A percentile compares a stretch with the other conserved stretches of the same genome.
These are phyloP conservation scores for Anguilla obscura DNA, from an alignment of 2,797 vertebrate genomes.

Conservation along the genomic window DNA sequence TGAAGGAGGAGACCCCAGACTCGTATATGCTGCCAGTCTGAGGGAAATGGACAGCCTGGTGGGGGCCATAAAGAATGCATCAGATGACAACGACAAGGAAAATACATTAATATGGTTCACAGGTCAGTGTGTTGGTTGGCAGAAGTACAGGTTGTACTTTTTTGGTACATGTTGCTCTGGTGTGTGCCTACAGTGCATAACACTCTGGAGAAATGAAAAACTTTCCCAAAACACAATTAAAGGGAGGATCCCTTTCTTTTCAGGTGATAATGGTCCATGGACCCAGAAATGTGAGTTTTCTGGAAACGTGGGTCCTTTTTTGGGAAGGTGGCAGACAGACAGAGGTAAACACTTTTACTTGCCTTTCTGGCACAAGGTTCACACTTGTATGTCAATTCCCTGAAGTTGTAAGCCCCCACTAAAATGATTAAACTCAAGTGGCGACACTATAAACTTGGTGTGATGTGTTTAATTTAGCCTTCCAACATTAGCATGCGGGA, in stretches of 20 bases:
- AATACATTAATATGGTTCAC: slow-evolving; percentile 92
- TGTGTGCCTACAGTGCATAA: not conserved
- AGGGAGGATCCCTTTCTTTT: slow-evolving; percentile 38
- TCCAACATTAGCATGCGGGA: not conserved
- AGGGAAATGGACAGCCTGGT: slow-evolving; percentile 87
- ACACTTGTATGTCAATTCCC: not conserved
- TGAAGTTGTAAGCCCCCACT: not conserved
- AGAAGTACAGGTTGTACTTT: not conserved
- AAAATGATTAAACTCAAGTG: not conserved
- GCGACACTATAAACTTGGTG: not conserved
- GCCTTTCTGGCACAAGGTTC: not conserved
- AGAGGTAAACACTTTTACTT: slow-evolving; percentile 71
- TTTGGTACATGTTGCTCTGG: not conserved
- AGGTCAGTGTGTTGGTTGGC: slow-evolving; percentile 63
- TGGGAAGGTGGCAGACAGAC: slow-evolving; percentile 85
- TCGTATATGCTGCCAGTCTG: slow-evolving; percentile 73
- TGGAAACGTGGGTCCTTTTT: slow-evolving; percentile 82
- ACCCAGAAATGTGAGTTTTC: slow-evolving; percentile 91
- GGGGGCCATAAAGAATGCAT: slow-evolving; percentile 72
- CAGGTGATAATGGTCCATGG: slow-evolving; percentile 98
- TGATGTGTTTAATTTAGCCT: not conserved
- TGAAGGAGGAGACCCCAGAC: not conserved
- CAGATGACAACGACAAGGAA: slow-evolving; percentile 64
- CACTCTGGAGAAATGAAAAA: not conserved
- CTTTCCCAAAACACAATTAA: not conserved